Evolutionary conservation across 1,140 invertebrate species (phyloP).

Genomic region (Tribolium castaneum): DNA sequence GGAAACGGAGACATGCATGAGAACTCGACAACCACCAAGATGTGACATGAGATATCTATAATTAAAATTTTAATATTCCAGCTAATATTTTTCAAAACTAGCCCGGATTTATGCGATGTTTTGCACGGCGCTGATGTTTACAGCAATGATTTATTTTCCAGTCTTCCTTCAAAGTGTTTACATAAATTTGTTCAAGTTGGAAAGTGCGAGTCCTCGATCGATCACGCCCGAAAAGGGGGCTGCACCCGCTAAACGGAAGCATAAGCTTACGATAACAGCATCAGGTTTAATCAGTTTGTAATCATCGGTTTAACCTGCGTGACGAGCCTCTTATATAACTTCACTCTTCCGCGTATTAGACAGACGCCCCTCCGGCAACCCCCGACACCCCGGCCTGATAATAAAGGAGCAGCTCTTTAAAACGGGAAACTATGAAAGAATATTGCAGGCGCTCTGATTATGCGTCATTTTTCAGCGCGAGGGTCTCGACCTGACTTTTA

Average conservation of each 20-base stretch:
- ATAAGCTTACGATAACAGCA: conserved; percentile 54
- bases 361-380: conserved; percentile 4
- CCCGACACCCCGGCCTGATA: conserved; percentile 10
- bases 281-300: conserved; percentile 59
- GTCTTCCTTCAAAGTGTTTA: conserved; percentile 37
- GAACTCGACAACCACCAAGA: conserved; percentile 34
- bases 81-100: conserved; percentile 1
- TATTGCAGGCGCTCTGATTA: conserved; percentile 25
- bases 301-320: conserved; percentile 60
- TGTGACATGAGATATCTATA: conserved; percentile 9
- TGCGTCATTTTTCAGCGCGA: conserved; percentile 20
- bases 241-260: conserved; percentile 45
- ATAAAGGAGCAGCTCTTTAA: conserved; percentile 49
- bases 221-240: neutral
- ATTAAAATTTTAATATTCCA: conserved; percentile 17
- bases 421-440: conserved; percentile 34
- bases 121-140: neutral
- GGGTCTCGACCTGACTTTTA: neutral
- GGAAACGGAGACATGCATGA: conserved; percentile 39
- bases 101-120: neutral
- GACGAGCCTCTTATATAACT: conserved; percentile 54
- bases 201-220: conserved; percentile 19
- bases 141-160: conserved; percentile 30
- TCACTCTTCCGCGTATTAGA: conserved; percentile 53
- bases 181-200: conserved; percentile 29